phyloP scores from a whole-genome alignment of 92 coral and sea anemone genomes.

The Blastomussa wellsi region DNA sequence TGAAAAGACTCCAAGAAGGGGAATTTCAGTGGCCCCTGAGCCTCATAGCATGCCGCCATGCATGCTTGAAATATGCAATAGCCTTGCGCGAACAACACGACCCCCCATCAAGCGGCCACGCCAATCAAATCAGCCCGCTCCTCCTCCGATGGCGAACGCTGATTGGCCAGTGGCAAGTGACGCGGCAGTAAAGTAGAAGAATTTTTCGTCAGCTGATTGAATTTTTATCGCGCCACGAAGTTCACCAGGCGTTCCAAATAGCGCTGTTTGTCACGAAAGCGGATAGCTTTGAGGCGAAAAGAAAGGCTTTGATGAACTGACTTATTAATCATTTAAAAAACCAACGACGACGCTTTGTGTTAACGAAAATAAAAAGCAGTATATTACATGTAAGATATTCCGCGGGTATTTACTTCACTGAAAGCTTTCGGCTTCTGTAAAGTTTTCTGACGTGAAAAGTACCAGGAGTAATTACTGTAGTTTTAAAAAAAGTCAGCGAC shows the following conservation, averaged over 20 bases:
- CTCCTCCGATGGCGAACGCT: conserved; percentile 55
- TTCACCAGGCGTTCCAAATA: conserved; percentile 33
- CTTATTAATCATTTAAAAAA: conserved; percentile 15
- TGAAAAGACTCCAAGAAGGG: conserved; percentile 66
- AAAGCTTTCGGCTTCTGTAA: neutral
- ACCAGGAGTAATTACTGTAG: too few relatives aligned
- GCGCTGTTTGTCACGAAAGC: conserved; percentile 27
- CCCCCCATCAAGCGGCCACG: conserved; percentile 78
- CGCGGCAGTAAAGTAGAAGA: conserved; percentile 74
- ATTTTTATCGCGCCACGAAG: conserved; percentile 49
- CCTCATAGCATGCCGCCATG: conserved; percentile 85
- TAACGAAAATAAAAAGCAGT: neutral
- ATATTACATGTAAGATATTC: neutral
- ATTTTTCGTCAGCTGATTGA: conserved; percentile 79
- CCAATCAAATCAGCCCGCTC: conserved; percentile 82
- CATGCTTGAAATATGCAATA: conserved; percentile 81
- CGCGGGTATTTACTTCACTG: neutral
- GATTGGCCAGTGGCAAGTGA: conserved; percentile 72
- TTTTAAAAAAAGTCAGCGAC: neutral
- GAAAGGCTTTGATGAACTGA: neutral
- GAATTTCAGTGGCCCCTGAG: conserved; percentile 69
- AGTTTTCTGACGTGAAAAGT: neutral
- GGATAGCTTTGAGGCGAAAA: neutral
- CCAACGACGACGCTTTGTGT: neutral
- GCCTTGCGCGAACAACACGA: conserved; percentile 91